Evolutionary conservation across 92 coral and sea anemone genomes (phyloP), one percentile per base, ranked within the genome.

Genomic region (Micromussa lordhowensis): DNA sequence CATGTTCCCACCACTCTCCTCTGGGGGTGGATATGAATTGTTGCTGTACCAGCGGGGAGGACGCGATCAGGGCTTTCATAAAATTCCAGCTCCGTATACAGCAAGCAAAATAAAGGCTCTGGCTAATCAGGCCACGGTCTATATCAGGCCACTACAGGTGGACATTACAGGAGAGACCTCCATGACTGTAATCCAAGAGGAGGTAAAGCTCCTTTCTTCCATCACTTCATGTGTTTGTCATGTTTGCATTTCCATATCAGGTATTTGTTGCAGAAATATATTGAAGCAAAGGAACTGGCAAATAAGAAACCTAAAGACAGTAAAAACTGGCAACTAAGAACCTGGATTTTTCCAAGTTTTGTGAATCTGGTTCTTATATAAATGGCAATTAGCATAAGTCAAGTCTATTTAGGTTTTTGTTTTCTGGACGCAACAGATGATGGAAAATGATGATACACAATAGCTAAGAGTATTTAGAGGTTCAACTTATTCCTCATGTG

Each of bases 1-100:
- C 54, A 82, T 22, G 36, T 88, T 71, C 77, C 91, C 91, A 57
- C 26, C 31, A 15, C 87, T 87, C 49, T 80, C 79, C 36, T 53
- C 76, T 48, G 92, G 40, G 73, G 94, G 94, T n/a, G 91, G 94
- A 58, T 91, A 91, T 79, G 89, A 83, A 53, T 61, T 91, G 86
- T 88, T 91, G 29, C 44, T 91, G 21, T 79, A 88, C 78, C 92
- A 91, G 57, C 64, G 94, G 29, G 92, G 92, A 58, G 94, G 91
- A 24, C 40, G 54, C 19, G 86, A 88, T 36, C 94, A 88, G 55
- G 94, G 94, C 44, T 91, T 88, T 84, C 89, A 91, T 86, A 83
- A 57, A 70, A 40, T 91, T 21, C 87, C 92, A 44, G 74, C 89
- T 28, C 91, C 91, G 15, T 68, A 91, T 64, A 77, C 85, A 15